Evolutionary conservation across 2,888 invertebrate species (phyloP).

Genomic region (Caenorhabditis panamensis): DNA sequence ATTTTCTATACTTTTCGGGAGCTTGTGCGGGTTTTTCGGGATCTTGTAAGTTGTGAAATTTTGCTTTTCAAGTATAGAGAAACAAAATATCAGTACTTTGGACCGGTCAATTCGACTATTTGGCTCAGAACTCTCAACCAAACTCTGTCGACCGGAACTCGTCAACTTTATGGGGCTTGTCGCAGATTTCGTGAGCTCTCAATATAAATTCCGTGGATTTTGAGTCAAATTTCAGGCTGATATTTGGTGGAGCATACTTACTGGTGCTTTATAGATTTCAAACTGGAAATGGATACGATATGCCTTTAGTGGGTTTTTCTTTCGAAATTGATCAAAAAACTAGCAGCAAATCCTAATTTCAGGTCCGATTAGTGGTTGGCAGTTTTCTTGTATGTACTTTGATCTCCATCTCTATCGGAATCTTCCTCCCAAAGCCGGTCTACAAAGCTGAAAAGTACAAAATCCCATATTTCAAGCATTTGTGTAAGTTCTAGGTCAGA

Average conservation of each 20-base stretch:
- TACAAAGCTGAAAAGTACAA: constrained; percentile 41
- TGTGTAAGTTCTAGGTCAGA: constrained; percentile 20
- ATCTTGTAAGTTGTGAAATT: constrained; percentile 26
- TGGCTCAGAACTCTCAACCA: constrained; percentile 51
- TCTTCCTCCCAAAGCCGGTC: constrained; percentile 41
- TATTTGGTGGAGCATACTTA: constrained; percentile 48
- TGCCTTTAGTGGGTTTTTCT: constrained; percentile 33
- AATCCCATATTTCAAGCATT: constrained; percentile 54
- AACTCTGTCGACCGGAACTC: constrained; percentile 55
- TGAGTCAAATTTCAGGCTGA: constrained; percentile 28
- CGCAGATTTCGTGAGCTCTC: constrained; percentile 52
- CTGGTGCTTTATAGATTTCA: constrained; percentile 48
- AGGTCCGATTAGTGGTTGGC: constrained; percentile 41
- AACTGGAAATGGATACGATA: constrained; percentile 37
- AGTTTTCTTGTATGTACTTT: constrained; percentile 44
- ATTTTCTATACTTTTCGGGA: constrained; percentile 49
- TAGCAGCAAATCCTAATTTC: too few relatives aligned
- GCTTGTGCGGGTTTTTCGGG: constrained; percentile 59
- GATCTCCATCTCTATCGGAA: constrained; percentile 36
- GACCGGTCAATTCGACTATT: constrained; percentile 62
- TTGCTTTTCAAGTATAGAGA: neutral
- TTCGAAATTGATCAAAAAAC: too few relatives aligned
- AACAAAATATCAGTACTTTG: constrained; percentile 38
- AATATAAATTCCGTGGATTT: too few relatives aligned
- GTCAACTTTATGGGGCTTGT: constrained; percentile 52